Evolutionary conservation across 2,113 vertebrate genomes (phyloP), one percentile per base, ranked within the genome.

Genomic region (Nothobranchius furzeri): DNA sequence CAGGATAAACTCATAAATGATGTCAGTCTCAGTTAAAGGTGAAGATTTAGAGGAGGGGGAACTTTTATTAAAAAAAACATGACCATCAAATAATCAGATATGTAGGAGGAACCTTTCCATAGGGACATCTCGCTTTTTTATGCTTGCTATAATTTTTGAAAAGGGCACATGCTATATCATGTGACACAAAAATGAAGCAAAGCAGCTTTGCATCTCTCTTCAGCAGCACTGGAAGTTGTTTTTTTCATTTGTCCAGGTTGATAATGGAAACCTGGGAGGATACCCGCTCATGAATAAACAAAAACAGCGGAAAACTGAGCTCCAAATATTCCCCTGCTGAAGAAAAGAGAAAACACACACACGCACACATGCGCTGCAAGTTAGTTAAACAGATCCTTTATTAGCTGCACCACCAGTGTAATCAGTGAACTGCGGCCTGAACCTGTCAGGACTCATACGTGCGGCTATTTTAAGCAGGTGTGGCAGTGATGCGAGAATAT

Each of bases 281-380:
- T 63, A 68, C 81, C 78, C 63, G 56, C 70, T 87, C 77, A 71
- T 82, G 85, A 86, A 87, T 82, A 90, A 88, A 90, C 87, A 92
- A 82, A 84, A 89, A 87, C 64, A 84, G 84, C 79, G 91, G 90
- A 85, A 93, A 93, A 89, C 74, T 89, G 52, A 82, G 76, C 85
- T 80, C 66, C 71, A 85, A 76, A 83, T 88, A 85, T 90, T 88
- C 84, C 87, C 83, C 75, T 79, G 75, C 55, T 72, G 76, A 79
- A 75, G 79, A 75, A 72, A 61, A 54, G 58, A 53, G 36, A 56
- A 50, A 60, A 17, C 47, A 64, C 35, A 68, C 30, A 64, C 65
- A 74, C 60, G 20, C 20, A 74, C 9, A 9, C 54, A 40, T 24
- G 45, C 61, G 50, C 43, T 63, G 54, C 64, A 58, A 58, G 68